phyloP scores from a whole-genome alignment of 2,888 invertebrate genomes.

The Orthosia incerta region DNA sequence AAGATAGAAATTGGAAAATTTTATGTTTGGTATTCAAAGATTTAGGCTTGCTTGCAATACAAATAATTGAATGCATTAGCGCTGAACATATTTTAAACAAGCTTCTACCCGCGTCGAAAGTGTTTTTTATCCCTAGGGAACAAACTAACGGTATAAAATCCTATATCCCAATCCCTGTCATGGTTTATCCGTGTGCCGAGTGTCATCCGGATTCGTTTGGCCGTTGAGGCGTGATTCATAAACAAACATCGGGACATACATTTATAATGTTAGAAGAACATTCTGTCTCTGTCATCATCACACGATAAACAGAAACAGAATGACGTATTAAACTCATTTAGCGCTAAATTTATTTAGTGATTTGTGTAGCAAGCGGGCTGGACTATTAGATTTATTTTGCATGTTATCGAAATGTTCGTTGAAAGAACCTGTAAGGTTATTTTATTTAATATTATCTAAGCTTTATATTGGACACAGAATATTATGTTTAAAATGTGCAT shows the following conservation, averaged over 20 bases:
- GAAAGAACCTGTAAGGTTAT: conserved; percentile 19
- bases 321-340: not conserved
- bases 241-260: not conserved
- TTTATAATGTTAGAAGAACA: not conserved
- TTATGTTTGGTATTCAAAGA: conserved; percentile 7
- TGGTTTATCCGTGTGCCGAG: not conserved
- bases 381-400: not conserved
- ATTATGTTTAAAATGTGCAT: conserved; percentile 14
- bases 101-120: not conserved
- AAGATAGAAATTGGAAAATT: not conserved
- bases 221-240: not conserved
- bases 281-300: too few species aligned
- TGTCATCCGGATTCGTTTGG: not conserved
- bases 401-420: not conserved
- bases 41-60: not conserved
- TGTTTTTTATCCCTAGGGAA: not conserved
- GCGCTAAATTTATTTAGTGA: not conserved
- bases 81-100: not conserved
- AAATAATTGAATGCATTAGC: not conserved
- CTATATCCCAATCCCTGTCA: not conserved
- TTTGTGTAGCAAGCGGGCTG: not conserved
- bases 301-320: too few species aligned
- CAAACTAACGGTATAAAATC: not conserved
- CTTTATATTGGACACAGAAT: not conserved
- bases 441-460: conserved; percentile 8